A percentile compares a stretch with the other conserved stretches of the same genome.
These are phyloP conservation scores for Galerucella pusilla DNA, from an alignment of 2,888 invertebrate species.

Conservation along the genomic window DNA sequence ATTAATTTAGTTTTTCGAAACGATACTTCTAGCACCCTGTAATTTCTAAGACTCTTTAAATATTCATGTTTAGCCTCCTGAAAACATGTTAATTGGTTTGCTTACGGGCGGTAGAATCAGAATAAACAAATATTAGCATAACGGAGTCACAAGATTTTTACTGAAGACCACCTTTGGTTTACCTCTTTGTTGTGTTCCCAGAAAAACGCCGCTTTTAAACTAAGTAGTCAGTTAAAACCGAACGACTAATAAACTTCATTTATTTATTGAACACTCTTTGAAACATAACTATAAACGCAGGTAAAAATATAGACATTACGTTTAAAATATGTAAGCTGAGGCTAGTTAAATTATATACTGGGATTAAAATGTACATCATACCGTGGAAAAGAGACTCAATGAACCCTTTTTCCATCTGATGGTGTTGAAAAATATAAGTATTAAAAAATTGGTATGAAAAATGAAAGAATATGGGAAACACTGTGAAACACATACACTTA, in stretches of 20 bases:
- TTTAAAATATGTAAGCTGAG: no score
- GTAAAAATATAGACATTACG: no score
- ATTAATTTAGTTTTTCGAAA: neutral
- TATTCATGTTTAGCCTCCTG: constrained; percentile 37
- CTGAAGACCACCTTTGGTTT: constrained; percentile 40
- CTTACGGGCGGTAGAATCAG: constrained; percentile 43
- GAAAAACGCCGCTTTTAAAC: constrained; percentile 32
- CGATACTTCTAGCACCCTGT: neutral
- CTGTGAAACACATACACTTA: no score
- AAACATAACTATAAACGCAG: neutral
- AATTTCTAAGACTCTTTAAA: constrained; percentile 37
- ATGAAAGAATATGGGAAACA: no score
- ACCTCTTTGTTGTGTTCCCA: constrained; percentile 33
- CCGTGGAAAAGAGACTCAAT: no score
- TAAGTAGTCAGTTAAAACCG: constrained; percentile 23
- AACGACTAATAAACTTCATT: constrained; percentile 13
- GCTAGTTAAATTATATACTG: no score
- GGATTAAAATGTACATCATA: no score
- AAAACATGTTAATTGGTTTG: constrained; percentile 44
- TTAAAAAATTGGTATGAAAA: no score
- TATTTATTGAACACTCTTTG: constrained; percentile 6
- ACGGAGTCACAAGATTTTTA: constrained; percentile 38
- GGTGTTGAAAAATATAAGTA: no score
- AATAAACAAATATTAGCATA: constrained; percentile 49
- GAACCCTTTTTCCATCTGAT: no score